Percentiles rank a stretch among this genome's conserved stretches.
phyloP scores from a whole-genome alignment of 2,113 vertebrate species.

The Picathartes gymnocephalus region DNA sequence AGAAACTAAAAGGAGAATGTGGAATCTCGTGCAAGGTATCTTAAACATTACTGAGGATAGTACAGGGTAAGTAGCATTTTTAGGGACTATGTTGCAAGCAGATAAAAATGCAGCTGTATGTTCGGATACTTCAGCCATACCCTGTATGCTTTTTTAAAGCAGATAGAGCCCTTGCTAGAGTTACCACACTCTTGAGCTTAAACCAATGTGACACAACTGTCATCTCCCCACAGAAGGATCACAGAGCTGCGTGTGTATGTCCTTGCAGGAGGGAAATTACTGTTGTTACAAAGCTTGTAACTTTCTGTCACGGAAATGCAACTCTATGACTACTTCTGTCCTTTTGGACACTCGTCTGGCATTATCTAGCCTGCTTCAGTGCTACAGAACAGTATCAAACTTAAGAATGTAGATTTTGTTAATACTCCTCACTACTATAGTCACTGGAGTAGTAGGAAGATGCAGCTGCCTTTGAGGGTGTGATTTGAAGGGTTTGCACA shows the following conservation, averaged over 20 bases:
- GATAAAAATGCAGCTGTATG: background rate
- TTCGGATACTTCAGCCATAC: background rate
- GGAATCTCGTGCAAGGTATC: background rate
- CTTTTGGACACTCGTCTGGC: background rate
- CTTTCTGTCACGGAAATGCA: background rate
- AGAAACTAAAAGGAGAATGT: background rate
- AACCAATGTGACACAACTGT: fast-evolving
- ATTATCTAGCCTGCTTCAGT: background rate
- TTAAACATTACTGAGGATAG: background rate
- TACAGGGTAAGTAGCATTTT: background rate
- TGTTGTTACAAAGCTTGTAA: background rate
- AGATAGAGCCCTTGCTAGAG: background rate
- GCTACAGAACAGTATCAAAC: background rate
- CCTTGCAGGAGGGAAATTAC: background rate
- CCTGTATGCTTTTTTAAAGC: background rate
- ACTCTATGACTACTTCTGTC: background rate
- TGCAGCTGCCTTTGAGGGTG: background rate
- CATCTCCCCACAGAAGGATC: background rate
- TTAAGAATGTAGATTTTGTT: background rate
- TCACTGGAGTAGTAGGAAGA: fast-evolving
- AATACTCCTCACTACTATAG: background rate
- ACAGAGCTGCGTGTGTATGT: background rate
- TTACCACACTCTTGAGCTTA: background rate
- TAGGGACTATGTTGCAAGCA: background rate
- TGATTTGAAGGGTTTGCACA: background rate